Base-by-base conservation (phyloP, 2,797 vertebrate genomes). In the Hafferia zeledoni region DNA sequence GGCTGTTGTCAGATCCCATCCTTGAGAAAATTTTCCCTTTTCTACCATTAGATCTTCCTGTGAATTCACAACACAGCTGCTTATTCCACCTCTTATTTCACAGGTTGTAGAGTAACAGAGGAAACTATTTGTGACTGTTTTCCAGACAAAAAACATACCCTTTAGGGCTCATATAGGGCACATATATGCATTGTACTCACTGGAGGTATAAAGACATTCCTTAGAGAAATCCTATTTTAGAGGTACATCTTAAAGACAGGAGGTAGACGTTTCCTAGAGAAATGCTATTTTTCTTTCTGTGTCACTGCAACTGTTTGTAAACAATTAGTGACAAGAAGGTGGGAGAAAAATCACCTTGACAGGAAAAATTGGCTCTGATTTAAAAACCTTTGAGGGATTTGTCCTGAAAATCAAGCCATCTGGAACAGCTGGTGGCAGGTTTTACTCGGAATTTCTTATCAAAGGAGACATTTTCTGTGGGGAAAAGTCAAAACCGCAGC, bases 11-110 rank as follows among this genome's bases (percentile, higher is more conserved):
- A 53, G 39, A 93, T 88, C 53, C 30, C 27, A n/a, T 53, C 57
- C 75, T 83, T 82, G 68, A 90, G 83, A 87, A 76, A 37, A 39
- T 22, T 84, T 61, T 55, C 61, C 43, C 16, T 94, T 95, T 93
- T 76, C 31, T 71, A 30, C 41, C 46, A 13, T 64, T 37, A 37
- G 56, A n/a, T 82, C 82, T 83, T 92, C 74, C 81, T 85, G 5
- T 33, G 64, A 90, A 91, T 57, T 80, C 14, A 5, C 4, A 5
- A 16, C 12, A 3, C 7, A 57, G 12, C n/a, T 68, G 41, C 33
- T 74, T 39, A 31, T 63, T 46, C 43, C 43, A 24, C 7, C 3
- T 39, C 22, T 50, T 23, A 14, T 24, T 78, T 16, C 46, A 17
- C 39, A 53, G 41, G 46, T 43, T 17, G 1, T 47, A 35, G 18